Evolutionary conservation across 2,888 invertebrate genomes (phyloP).

Genomic region (Zygothrica quintamaculata): DNA sequence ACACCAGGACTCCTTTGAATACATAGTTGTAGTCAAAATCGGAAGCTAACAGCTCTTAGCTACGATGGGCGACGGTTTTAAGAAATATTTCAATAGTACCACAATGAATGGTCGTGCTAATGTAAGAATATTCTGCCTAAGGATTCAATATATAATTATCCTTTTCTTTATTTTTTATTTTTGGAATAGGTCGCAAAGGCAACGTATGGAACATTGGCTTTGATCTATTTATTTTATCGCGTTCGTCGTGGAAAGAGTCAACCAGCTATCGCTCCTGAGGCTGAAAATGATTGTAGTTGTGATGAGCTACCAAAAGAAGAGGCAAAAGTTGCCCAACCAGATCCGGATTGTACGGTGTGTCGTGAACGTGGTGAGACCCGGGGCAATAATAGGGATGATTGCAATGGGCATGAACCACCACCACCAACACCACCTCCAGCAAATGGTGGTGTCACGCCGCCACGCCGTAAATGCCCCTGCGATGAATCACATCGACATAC

Average conservation of each 20-base stretch:
- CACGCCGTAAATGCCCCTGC: constrained; percentile 56
- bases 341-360: constrained; percentile 54
- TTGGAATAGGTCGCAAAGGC: constrained; percentile 67
- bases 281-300: constrained; percentile 40
- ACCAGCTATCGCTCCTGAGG: constrained; percentile 8
- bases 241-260: constrained; percentile 35
- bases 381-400: constrained; percentile 4
- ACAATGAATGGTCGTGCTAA: constrained; percentile 53
- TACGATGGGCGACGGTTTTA: constrained; percentile 57
- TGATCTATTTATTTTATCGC: constrained; percentile 68
- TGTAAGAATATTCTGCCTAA: constrained; percentile 24
- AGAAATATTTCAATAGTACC: constrained; percentile 54
- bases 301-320: constrained; percentile 7
- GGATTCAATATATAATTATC: no score
- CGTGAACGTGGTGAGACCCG: constrained; percentile 41
- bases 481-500: constrained; percentile 32
- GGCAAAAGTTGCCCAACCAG: constrained; percentile 11
- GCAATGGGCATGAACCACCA: constrained; percentile 33
- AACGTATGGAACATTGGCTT: constrained; percentile 71
- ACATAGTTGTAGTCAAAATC: constrained; percentile 15
- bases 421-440: constrained; percentile 37
- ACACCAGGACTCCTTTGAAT: constrained; percentile 1
- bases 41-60: constrained; percentile 8
- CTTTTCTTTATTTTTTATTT: not conserved
- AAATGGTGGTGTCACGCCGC: not conserved